A percentile compares a stretch with the other conserved stretches of the same genome.
phyloP scores from a whole-genome alignment of 2,113 vertebrate genomes.

The Clupea harengus region DNA sequence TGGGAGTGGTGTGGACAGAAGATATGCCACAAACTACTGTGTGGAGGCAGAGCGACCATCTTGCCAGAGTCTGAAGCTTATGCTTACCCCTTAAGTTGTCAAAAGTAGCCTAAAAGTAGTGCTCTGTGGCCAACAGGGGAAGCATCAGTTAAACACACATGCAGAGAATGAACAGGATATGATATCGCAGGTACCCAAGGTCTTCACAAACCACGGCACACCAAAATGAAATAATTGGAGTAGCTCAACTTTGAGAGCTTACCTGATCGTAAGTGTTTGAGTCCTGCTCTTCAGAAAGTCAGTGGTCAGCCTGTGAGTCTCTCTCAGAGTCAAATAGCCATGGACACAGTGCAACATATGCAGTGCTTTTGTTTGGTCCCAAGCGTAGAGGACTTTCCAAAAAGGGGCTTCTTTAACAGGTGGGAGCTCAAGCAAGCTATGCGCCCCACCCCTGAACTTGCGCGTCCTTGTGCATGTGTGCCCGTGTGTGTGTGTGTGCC shows the following conservation, averaged over 20 bases:
- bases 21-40: not conserved
- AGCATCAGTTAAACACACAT: not conserved
- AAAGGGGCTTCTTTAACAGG: constrained; percentile 17
- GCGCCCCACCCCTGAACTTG: constrained; percentile 7
- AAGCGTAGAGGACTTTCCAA: constrained; percentile 34
- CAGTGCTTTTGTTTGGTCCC: constrained; percentile 2
- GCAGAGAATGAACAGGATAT: not conserved
- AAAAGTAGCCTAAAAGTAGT: not conserved
- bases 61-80: not conserved
- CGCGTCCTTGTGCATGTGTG: constrained; percentile 36
- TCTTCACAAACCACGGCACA: not conserved
- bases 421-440: constrained; percentile 31
- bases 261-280: not conserved
- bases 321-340: not conserved
- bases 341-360: not conserved
- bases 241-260: not conserved
- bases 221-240: not conserved
- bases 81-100: not conserved
- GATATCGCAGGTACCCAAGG: not conserved
- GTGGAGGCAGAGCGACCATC: not conserved
- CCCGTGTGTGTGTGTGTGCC: constrained; percentile 49
- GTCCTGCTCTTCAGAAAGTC: not conserved
- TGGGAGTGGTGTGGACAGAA: constrained; percentile 3
- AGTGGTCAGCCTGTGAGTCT: not conserved
- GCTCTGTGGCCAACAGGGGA: not conserved